Evolutionary conservation across 1,140 invertebrate species (phyloP), one percentile per base, ranked within the genome.

Genomic region (Brachionus rotundiformis): DNA sequence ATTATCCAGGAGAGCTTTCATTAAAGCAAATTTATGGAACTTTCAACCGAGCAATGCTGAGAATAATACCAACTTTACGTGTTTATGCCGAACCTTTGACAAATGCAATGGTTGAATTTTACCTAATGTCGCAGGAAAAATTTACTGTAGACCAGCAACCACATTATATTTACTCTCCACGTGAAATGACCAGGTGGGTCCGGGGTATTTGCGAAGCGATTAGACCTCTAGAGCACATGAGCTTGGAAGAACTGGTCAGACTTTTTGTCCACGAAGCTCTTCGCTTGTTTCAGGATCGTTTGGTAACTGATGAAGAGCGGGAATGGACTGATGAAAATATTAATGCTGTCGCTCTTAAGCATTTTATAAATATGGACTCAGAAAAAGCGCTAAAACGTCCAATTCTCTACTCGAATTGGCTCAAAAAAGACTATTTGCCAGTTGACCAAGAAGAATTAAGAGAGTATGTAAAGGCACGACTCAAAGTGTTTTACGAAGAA

Each of bases 121-220:
- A 98, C 89, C 89, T 98, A 1, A 91, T 92, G 8, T 98, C 96
- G 10, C 97, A 99, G 90, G 96, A 98, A 87, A 90, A 92, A 71
- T 99, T 99, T 87, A 99, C 97, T 0, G 96, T 98, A 89, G 98
- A 99, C 87, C 98, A 99, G 95, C 98, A 99, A 88, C 98, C 98
- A 0, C 98, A 99, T 88, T 99, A 99, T 87, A 95, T 99, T 0
- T 99, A 99, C 89, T 98, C 95, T 82, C 98, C 98, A n/a, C 91
- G 98, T 87, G 98, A 99, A 89, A 95, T 99, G 94, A 99, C 98
- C 0, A 89, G 98, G 82, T 99, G 98, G 98, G 96, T 99, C 4
- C 90, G 98, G 63, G 98, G 98, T 82, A 99, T 99, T 82, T 98
- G 95, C 88, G 98, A 99, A 89, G 97, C 97, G 2, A 96, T 99